Percentiles rank a stretch among this genome's conserved stretches.
phyloP scores from a whole-genome alignment of 2,797 vertebrate species.

The Tympanoctomys barrerae region DNA sequence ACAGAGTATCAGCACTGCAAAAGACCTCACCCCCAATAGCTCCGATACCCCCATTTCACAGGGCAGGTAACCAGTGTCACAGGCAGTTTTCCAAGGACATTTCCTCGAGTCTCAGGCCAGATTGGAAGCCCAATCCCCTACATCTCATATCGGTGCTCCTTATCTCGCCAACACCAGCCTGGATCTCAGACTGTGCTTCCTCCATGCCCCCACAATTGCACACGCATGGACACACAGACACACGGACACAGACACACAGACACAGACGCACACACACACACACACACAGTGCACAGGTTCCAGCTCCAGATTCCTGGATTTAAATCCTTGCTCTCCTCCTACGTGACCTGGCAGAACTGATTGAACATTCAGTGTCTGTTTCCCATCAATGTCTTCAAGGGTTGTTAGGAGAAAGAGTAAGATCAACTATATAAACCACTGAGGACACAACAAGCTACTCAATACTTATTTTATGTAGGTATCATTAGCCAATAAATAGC shows the following conservation, averaged over 20 bases:
- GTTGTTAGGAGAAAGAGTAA: neutral
- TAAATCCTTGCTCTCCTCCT: neutral
- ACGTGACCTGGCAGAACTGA: neutral
- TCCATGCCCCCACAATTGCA: neutral
- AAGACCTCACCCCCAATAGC: neutral
- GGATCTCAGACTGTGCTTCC: neutral
- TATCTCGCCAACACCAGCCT: neutral
- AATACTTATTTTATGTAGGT: neutral
- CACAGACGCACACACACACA: neutral
- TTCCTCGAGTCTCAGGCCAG: neutral
- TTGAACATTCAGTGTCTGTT: neutral
- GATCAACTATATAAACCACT: neutral
- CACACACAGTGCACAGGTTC: neutral
- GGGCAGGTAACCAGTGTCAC: neutral
- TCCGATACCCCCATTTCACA: constrained; percentile 24
- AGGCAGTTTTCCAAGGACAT: neutral
- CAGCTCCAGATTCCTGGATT: neutral
- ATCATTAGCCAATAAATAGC: neutral
- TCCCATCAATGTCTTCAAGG: neutral
- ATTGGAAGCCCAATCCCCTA: neutral
- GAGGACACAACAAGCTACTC: neutral
- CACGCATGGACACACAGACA: neutral
- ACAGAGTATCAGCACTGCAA: neutral
- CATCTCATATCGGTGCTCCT: neutral
- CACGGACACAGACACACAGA: neutral